Evolutionary conservation across 1,140 invertebrate species (phyloP).

Genomic region (Trialeurodes vaporariorum): DNA sequence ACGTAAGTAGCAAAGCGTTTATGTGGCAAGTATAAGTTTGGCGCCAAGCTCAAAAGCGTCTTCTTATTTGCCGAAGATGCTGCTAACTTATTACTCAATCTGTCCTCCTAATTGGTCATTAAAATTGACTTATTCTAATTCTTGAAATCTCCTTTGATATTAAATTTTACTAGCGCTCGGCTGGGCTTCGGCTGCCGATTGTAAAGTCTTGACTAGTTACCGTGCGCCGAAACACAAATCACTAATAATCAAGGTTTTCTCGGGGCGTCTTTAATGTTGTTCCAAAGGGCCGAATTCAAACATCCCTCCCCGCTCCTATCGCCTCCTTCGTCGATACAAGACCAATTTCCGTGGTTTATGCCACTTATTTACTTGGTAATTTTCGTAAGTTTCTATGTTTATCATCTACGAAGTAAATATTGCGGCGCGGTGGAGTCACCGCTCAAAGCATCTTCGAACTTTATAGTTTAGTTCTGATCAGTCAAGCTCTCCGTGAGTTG

Average conservation of each 20-base stretch:
- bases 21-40: background rate
- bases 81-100: background rate
- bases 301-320: background rate
- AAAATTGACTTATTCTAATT: constrained; percentile 1
- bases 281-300: background rate
- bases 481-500: too few species aligned
- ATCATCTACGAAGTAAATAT: background rate
- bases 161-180: background rate
- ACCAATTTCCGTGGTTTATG: background rate
- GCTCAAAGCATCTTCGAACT: background rate
- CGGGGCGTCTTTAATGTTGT: background rate
- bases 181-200: background rate
- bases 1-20: too few species aligned
- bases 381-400: background rate
- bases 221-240: background rate
- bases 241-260: background rate
- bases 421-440: background rate
- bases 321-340: too few species aligned
- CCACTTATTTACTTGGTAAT: background rate
- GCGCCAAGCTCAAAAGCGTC: background rate
- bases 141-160: background rate
- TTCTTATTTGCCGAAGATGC: background rate
- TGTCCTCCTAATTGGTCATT: background rate
- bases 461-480: background rate
- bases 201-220: background rate